Evolutionary conservation across 2,888 invertebrate genomes (phyloP).

Genomic region (Epinotia ramella): DNA sequence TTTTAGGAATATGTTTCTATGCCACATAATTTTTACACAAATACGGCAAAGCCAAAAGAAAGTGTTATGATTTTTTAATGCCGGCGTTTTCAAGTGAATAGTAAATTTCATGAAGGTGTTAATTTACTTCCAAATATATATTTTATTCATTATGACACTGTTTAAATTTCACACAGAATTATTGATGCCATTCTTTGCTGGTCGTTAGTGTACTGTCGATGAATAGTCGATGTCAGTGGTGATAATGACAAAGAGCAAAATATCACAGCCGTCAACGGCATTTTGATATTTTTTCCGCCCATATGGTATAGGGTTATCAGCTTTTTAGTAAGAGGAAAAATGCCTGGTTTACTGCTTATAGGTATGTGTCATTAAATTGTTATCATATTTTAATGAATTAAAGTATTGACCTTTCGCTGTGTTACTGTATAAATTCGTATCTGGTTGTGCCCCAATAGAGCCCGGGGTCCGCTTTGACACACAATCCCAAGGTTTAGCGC

Average conservation of each 20-base stretch:
- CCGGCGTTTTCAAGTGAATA: no score
- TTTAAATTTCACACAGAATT: constrained; percentile 13
- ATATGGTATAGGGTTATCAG: background rate
- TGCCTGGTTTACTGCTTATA: background rate
- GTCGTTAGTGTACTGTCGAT: no score
- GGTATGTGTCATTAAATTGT: background rate
- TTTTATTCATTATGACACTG: background rate
- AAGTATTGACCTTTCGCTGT: no score
- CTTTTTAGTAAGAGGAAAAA: background rate
- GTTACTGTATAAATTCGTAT: no score
- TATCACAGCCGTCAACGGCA: constrained; percentile 1
- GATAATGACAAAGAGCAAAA: constrained; percentile 14
- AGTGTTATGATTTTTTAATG: no score
- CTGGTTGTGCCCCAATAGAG: no score
- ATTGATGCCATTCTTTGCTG: background rate
- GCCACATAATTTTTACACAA: no score
- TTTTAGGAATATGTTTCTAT: no score
- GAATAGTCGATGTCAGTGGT: background rate
- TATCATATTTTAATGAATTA: no score
- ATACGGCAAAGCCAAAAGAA: no score
- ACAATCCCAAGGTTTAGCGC: no score
- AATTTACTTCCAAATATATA: background rate
- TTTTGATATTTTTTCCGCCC: constrained; percentile 5
- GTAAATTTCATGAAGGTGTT: background rate
- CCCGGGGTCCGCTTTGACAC: no score